phyloP scores from a whole-genome alignment of 2,888 invertebrate species.

The Kryphioiulus occultus region DNA sequence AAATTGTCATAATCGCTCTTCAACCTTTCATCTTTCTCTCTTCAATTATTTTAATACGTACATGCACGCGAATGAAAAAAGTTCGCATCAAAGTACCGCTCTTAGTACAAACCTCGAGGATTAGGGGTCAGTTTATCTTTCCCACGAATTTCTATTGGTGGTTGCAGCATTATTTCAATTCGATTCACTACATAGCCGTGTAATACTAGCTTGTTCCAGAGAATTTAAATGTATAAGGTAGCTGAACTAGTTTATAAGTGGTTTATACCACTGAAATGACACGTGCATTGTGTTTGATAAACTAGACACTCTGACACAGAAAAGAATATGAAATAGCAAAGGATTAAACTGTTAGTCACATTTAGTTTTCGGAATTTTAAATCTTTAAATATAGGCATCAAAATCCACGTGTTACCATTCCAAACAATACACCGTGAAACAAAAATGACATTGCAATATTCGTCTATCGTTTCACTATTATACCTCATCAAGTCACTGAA shows the following conservation, averaged over 20 bases:
- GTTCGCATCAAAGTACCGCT: background rate
- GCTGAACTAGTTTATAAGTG: background rate
- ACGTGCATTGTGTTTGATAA: background rate
- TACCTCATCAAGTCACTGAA: too few relatives aligned
- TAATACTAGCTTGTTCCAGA: too few relatives aligned
- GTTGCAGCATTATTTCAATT: background rate
- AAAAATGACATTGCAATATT: too few relatives aligned
- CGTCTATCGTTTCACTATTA: too few relatives aligned
- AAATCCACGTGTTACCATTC: too few relatives aligned
- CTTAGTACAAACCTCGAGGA: background rate
- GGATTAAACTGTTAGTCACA: too few relatives aligned
- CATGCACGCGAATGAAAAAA: background rate
- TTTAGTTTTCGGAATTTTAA: too few relatives aligned
- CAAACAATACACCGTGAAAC: too few relatives aligned
- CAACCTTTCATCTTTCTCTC: background rate
- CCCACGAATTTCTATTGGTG: slow-evolving; percentile 1
- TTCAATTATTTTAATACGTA: slow-evolving; percentile 11
- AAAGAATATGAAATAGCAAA: background rate
- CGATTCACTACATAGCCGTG: background rate
- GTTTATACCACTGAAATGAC: background rate
- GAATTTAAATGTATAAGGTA: background rate
- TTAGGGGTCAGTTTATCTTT: background rate
- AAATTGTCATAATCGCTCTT: background rate
- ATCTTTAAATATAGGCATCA: too few relatives aligned
- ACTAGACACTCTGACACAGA: background rate